Evolutionary conservation across 2,113 vertebrate species (phyloP), one percentile per base, ranked within the genome.

Genomic region (Oriolus oriolus): DNA sequence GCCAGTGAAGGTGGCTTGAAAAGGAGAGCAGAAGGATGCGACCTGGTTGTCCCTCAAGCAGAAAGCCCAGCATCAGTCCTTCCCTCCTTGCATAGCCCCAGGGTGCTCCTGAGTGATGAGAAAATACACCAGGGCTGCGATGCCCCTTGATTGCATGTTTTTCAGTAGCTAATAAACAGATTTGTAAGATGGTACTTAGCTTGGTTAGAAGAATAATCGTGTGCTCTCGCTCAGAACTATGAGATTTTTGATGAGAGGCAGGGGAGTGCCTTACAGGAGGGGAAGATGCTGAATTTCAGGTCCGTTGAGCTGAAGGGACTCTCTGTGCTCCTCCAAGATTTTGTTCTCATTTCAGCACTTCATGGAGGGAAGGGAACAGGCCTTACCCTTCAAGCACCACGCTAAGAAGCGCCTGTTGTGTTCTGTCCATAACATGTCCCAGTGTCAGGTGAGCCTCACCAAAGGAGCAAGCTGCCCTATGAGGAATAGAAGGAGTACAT

Each of bases 91-190:
- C 57, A 7, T 69, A 28, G 37, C 21, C 28, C 5, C 41, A 10
- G 35, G 10, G 24, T 13, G 13, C n/a, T 80, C 45, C n/a, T 4
- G 1, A 59, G 13, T 0, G 0, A n/a, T 24, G 49, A 79, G 52
- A 87, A 80, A 57, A 57, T 33, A 42, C 23, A 64, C 10, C 23
- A 79, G 41, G 45, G 28, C 71, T 42, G 27, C 4, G 5, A 20
- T 14, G 8, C 9, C 39, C 37, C 42, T 83, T 61, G 14, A 59
- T 41, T 61, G 33, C 5, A 8, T 27, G 16, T 57, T 57, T 74
- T 45, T 20, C 39, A 53, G 54, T 37, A 73, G 59, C 45, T 73
- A 61, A 52, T 41, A 30, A 73, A 61, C 30, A 71, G 61, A 39
- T 65, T 17, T 9, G 2, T 76, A 37, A 37, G 53, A 31, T 41